Base-by-base conservation (phyloP, 2,888 invertebrate species). In the Lasius fuliginosus region DNA sequence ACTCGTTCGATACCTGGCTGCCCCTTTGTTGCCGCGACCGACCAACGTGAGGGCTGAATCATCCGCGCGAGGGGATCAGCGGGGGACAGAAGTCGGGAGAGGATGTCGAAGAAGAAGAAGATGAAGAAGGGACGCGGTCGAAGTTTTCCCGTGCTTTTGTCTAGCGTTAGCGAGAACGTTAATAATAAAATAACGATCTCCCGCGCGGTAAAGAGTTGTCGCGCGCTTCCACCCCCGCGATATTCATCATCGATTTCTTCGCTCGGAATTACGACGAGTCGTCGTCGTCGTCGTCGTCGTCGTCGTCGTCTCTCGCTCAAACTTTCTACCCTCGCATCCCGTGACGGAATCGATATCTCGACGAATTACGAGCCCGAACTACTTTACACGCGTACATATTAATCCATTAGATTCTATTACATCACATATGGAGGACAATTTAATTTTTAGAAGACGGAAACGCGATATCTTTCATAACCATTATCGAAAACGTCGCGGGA, bases 81-180 rank as follows among this genome's bases (percentile, higher is more conserved):
- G 81, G 69, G 85, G 76, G 85, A 84, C 73, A 62, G 83, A 82
- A 79, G 83, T 69, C 65, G 69, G 60, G 82, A 64, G 82, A 64
- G 83, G 85, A 81, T 60, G 60, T 46, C 46, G 73, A 73, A 73
- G 73, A 60, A 73, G 71, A 69, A 30, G 58, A 81, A 71, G 73
- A 46, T 49, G 73, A 71, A 46, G 60, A 81, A 73, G 73, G 87
- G 89, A 86, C 84, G 68, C 53, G 88, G 86, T 69, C 67, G 76
- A 92, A 94, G 90, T 94, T 94, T 93, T 93, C 92, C 92, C 91
- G 90, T 91, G 92, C 94, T 94, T 93, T 94, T 94, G 94, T 94
- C 92, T 93, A 93, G 90, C 92, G 90, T 93, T 91, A 92, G 91
- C 91, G 92, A 92, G 86, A 85, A 85, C 84, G 82, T 88, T 90